Evolutionary conservation across 2,113 vertebrate genomes (phyloP).

Genomic region (Eptesicus fuscus): DNA sequence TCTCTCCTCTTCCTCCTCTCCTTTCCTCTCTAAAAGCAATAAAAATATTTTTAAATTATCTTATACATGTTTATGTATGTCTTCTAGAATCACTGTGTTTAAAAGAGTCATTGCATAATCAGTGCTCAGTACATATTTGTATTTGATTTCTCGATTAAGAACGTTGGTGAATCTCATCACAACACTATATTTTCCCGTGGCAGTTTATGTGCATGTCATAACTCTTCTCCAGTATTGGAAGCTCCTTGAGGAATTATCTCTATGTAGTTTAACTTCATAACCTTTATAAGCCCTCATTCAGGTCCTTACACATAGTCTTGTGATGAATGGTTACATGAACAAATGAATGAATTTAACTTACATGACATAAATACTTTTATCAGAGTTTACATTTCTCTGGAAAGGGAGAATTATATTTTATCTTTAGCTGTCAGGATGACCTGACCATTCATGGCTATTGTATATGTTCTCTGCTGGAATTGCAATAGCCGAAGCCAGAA

Average conservation of each 20-base stretch:
- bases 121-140: conserved; percentile 50
- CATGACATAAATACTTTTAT: not conserved
- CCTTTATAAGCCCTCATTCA: not conserved
- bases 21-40: no score
- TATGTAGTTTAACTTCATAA: not conserved
- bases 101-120: conserved; percentile 41
- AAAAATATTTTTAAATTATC: no score
- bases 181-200: not conserved
- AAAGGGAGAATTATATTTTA: not conserved
- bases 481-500: not conserved
- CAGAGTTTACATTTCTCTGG: not conserved
- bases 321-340: not conserved
- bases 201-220: not conserved
- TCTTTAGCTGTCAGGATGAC: not conserved
- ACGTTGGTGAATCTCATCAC: not conserved
- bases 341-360: not conserved
- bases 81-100: conserved; percentile 45
- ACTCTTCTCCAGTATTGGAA: not conserved
- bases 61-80: conserved; percentile 34
- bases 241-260: not conserved
- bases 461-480: not conserved
- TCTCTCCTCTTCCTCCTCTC: no score
- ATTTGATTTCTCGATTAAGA: conserved; percentile 28
- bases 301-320: not conserved
- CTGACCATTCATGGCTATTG: not conserved